Conservation (phyloP, 2,797 vertebrate genomes). For the Peromyscus melanophrys region DNA sequence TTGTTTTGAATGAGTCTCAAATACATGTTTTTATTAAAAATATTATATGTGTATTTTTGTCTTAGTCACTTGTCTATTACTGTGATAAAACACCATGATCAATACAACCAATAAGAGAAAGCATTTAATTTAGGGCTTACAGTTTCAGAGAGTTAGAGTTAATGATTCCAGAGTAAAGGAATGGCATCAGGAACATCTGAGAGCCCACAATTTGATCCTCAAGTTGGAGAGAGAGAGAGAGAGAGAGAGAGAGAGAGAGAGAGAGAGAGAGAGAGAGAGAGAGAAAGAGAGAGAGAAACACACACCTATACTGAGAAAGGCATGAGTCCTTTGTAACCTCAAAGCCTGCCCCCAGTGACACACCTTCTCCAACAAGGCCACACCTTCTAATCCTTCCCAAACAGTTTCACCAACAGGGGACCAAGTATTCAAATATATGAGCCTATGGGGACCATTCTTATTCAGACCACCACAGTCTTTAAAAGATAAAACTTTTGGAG, state of each 20-base stretch:
- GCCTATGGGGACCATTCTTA: background rate
- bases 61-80: background rate
- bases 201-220: background rate
- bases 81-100: background rate
- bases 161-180: background rate
- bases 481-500: conserved; percentile 25
- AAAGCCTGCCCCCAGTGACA: background rate
- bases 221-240: too few species aligned
- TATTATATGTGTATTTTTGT: background rate
- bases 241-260: background rate
- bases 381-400: background rate
- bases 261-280: background rate
- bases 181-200: background rate
- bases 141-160: background rate
- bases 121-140: background rate
- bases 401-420: background rate
- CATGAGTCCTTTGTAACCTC: background rate
- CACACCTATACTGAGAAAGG: too few species aligned
- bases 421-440: too few species aligned
- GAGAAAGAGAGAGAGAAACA: background rate
- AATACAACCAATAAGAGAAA: background rate
- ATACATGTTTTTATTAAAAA: background rate
- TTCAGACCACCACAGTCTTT: background rate
- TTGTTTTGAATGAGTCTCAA: conserved; percentile 42
- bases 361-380: background rate